Evolutionary conservation across 2,797 vertebrate species (phyloP).

Genomic region (Antennarius maculatus): DNA sequence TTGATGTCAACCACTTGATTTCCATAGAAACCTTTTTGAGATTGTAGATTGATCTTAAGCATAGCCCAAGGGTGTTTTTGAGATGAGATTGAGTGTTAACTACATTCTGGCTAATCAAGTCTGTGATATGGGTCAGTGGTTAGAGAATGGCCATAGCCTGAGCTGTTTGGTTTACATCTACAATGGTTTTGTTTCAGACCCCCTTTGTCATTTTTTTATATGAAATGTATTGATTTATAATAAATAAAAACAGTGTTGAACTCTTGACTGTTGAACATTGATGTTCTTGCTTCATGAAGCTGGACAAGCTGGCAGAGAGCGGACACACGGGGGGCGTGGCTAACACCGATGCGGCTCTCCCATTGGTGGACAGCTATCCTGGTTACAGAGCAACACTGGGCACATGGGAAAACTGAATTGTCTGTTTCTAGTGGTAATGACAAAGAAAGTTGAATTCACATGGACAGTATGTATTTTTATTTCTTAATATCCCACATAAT

Average conservation of each 20-base stretch:
- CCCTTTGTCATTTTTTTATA: constrained; percentile 76
- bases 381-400: constrained; percentile 74
- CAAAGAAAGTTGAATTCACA: not conserved
- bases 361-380: constrained; percentile 73
- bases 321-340: constrained; percentile 52
- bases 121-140: constrained; percentile 53
- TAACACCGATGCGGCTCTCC: not conserved
- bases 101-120: constrained; percentile 52
- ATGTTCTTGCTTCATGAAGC: constrained; percentile 24
- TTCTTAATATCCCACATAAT: not conserved
- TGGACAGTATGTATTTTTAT: constrained; percentile 39
- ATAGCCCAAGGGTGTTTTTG: constrained; percentile 46
- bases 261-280: constrained; percentile 69
- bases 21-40: constrained; percentile 50
- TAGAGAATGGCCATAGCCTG: constrained; percentile 60
- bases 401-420: constrained; percentile 57
- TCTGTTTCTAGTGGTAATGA: constrained; percentile 12
- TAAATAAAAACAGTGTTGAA: constrained; percentile 84
- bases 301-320: constrained; percentile 8
- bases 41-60: constrained; percentile 51
- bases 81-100: constrained; percentile 58
- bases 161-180: constrained; percentile 79
- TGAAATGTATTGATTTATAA: constrained; percentile 87
- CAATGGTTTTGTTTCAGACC: constrained; percentile 79
- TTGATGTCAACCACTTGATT: constrained; percentile 66